Base-by-base conservation (phyloP, 1,140 invertebrate species). In the Cyclina sinensis region DNA sequence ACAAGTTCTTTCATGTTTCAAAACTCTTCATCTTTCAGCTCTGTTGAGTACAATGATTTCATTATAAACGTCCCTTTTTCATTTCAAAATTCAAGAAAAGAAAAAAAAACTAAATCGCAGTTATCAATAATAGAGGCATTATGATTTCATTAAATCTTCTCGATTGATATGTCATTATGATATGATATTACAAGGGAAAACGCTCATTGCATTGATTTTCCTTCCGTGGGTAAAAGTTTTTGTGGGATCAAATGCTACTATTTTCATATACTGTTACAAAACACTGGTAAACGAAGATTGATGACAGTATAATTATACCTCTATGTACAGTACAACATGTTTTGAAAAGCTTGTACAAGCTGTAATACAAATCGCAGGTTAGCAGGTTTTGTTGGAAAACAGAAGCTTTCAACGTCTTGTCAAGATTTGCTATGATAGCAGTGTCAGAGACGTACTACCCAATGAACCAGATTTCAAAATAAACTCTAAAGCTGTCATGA, bases 211-310 rank as follows among this genome's bases (percentile, higher is more conserved):
- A 70, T 70, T 70, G 65, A 70, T 70, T 70, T 70, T 37, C 59
- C 27, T 70, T 57, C 24, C 16, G 32, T 70, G 65, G 35, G 35
- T 37, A 70, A 70, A 70, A 35, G 65, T 70, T 37, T 37, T 37
- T 14, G 21, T 11, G 0, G 65, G 65, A 70, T 70, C 65, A 70
- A 37, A 70, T 70, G 32, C 14, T 35, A 37, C 65, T 70, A 39
- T 70, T 70, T 70, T 70, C 65, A 16, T 70, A 70, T 70, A 37
- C 12, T 35, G 27, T 70, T 70, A 70, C 65, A 70, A 70, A 70
- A 70, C 14, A 11, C 1, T 35, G n/a, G 65, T 37, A 70, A 70
- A 70, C 65, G 11, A 70, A 70, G 30, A 70, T 70, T 70, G 65
- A 70, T 70, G 65, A 70, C 65, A 70, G 18, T 37, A 70, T 70